Percentiles rank a stretch among this genome's conserved stretches.
phyloP scores from a whole-genome alignment of 2,888 invertebrate species.

The Polyploca ridens region DNA sequence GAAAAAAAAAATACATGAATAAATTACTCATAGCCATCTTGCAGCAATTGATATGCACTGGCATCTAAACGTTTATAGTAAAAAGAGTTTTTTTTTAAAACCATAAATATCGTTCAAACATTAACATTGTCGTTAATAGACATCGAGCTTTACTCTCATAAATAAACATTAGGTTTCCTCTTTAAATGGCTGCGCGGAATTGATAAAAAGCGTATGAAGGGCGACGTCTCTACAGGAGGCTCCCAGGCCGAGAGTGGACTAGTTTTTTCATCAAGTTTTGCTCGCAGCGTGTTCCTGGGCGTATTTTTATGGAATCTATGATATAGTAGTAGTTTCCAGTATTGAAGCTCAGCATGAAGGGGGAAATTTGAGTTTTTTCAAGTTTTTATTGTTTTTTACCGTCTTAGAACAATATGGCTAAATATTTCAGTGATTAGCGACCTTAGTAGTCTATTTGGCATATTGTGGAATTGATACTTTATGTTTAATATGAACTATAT shows the following conservation, averaged over 20 bases:
- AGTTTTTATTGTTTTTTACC: too few species aligned
- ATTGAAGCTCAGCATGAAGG: too few species aligned
- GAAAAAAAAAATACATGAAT: not conserved
- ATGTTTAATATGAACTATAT: too few species aligned
- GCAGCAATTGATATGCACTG: not conserved
- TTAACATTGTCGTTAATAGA: conserved; percentile 54
- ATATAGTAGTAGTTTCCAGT: conserved; percentile 17
- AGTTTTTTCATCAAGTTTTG: conserved; percentile 31
- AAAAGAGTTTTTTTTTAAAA: conserved; percentile 22
- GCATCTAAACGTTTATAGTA: conserved; percentile 16
- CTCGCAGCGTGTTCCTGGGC: conserved; percentile 23
- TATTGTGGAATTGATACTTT: too few species aligned
- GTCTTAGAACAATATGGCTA: too few species aligned
- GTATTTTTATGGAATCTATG: conserved; percentile 29
- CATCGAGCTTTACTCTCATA: conserved; percentile 53
- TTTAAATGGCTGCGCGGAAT: conserved; percentile 57
- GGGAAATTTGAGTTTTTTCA: too few species aligned
- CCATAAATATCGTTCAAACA: conserved; percentile 35
- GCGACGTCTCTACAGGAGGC: conserved; percentile 58
- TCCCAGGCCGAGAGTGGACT: conserved; percentile 30
- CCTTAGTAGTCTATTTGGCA: too few species aligned
- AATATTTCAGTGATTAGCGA: too few species aligned
- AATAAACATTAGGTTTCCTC: conserved; percentile 63
- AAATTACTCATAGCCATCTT: too few species aligned
- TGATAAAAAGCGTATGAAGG: conserved; percentile 50